A percentile compares a stretch with the other conserved stretches of the same genome.
These are phyloP conservation scores for Tyto alba DNA, from an alignment of 2,113 vertebrate genomes.

Conservation along the genomic window DNA sequence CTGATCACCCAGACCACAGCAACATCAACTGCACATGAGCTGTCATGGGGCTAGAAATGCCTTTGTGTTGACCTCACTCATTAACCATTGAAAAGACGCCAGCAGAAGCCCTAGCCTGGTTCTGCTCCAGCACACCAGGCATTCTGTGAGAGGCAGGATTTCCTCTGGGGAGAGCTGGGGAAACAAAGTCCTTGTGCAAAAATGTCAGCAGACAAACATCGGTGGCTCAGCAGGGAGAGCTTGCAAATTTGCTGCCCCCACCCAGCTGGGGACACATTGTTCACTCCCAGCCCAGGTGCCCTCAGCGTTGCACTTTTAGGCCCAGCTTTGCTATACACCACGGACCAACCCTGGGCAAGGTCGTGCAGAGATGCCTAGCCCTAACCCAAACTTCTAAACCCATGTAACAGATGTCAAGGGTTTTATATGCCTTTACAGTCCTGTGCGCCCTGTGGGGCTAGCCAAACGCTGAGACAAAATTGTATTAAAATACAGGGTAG, in stretches of 20 bases:
- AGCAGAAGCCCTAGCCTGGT: not conserved
- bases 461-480: not conserved
- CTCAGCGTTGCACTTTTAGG: not conserved
- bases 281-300: not conserved
- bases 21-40: not conserved
- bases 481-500: not conserved
- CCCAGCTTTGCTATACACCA: not conserved
- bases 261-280: not conserved
- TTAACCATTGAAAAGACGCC: not conserved
- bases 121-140: not conserved
- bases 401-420: not conserved
- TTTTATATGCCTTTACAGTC: not conserved
- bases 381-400: not conserved
- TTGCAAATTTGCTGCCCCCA: not conserved
- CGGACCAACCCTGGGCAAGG: not conserved
- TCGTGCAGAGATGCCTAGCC: not conserved
- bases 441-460: not conserved
- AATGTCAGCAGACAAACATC: not conserved
- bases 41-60: not conserved
- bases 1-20: not conserved
- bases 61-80: not conserved
- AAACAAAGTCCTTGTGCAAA: not conserved
- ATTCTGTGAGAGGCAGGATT: not conserved
- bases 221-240: not conserved
- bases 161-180: not conserved